Conservation (phyloP, 2,797 vertebrate species). For the Schizopygopsis pylzovi region DNA sequence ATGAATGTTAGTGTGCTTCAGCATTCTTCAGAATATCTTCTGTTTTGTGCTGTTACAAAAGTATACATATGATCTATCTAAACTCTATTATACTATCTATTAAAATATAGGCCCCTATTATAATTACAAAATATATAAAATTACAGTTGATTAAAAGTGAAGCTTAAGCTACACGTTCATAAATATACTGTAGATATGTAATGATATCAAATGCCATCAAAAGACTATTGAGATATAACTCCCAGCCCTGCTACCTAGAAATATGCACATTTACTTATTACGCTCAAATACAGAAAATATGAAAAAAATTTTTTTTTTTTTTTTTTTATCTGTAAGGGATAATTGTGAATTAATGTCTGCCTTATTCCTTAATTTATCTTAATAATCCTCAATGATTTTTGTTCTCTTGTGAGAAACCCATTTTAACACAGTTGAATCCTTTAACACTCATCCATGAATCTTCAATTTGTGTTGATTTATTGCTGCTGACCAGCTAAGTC, state of each 20-base stretch:
- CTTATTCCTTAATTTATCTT: neutral
- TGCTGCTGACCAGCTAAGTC: constrained; percentile 5
- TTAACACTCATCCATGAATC: neutral
- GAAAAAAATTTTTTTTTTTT: neutral
- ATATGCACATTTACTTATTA: neutral
- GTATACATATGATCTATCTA: too few species aligned
- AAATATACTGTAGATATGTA: too few species aligned
- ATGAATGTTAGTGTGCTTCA: neutral
- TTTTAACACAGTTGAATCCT: constrained; percentile 1
- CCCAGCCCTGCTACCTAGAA: too few species aligned
- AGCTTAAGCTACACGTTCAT: too few species aligned
- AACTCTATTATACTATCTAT: too few species aligned
- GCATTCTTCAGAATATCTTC: neutral
- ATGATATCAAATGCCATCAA: too few species aligned
- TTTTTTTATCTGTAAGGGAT: neutral
- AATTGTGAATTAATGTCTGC: neutral
- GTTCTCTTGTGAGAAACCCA: neutral
- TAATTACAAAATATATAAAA: neutral
- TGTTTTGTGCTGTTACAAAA: neutral
- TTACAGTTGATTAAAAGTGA: too few species aligned
- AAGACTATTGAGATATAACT: too few species aligned
- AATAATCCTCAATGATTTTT: neutral
- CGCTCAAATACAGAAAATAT: neutral
- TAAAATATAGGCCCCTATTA: neutral
- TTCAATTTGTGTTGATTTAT: constrained; percentile 6